Base-by-base conservation (phyloP, 2,888 invertebrate species). In the Megastigmus dorsalis region DNA sequence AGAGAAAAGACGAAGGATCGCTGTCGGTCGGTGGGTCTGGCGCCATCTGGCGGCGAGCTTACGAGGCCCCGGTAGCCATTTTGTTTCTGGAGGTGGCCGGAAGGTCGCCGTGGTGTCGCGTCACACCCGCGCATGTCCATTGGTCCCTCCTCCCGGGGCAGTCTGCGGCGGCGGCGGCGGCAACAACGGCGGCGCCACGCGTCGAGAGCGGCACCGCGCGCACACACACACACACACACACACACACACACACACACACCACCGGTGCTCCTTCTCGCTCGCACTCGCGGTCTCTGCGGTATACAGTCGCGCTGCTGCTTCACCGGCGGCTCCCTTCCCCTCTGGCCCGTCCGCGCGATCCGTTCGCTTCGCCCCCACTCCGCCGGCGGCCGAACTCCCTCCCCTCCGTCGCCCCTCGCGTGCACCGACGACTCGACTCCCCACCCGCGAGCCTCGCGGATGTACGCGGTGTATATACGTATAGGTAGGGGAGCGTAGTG, bases 31-130 rank as follows among this genome's bases (percentile, higher is more conserved):
- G 36, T 26, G 13, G 38, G 3, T 3, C 26, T 77, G 77, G 67
- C 67, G 45, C 70, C 74, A 75, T 72, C 74, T 69, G 50, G 48
- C 68, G 72, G 78, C 66, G 76, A 79, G 75, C 75, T 74, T 63
- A 38, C 55, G 79, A 85, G 88, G n/a, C 76, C 79, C 69, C 66
- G 88, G 88, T 90, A 90, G 90, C 91, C 91, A 91, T 91, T 91
- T 91, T 91, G 91, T 91, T 90, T 89, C 89, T 88, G 88, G 88
- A 88, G 85, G 85, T 87, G 87, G 87, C 88, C 88, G 88, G 88
- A 86, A 87, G 88, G 88, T 89, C 87, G 88, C 88, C 88, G 88
- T 86, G 83, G 86, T 85, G 86, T 86, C 87, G 87, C 84, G 85
- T 82, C 86, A 85, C 87, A 88, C 87, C 88, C 87, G 89, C 90